Percentiles rank a stretch among this genome's conserved stretches.
Evolutionary conservation across 2,888 invertebrate species (phyloP).

Genomic region (Dilophus febrilis): DNA sequence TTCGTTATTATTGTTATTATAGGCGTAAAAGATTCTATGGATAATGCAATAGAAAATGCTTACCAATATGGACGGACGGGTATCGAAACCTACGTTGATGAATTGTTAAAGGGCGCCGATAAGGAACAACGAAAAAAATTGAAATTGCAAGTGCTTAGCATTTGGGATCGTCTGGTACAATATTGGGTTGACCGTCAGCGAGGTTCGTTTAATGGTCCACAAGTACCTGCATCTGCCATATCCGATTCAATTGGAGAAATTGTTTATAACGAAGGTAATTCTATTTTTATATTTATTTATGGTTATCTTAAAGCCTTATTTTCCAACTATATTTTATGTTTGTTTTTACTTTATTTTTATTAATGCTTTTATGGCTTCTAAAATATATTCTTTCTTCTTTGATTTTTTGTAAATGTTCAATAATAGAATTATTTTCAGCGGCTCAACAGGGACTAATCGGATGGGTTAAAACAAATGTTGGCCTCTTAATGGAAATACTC

Average conservation of each 20-base stretch:
- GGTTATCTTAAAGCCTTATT: not conserved
- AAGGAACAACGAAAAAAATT: slow-evolving; percentile 62
- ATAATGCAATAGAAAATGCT: slow-evolving; percentile 81
- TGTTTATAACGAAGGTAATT: slow-evolving; percentile 53
- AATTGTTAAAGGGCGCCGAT: slow-evolving; percentile 63
- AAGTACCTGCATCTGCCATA: slow-evolving; percentile 55
- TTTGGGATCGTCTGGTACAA: slow-evolving; percentile 89
- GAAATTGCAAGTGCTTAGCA: slow-evolving; percentile 74
- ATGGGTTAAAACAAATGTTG: slow-evolving; percentile 81
- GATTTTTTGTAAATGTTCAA: not conserved
- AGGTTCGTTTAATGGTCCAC: slow-evolving; percentile 44
- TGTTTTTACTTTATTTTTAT: not conserved
- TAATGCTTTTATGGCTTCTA: not conserved
- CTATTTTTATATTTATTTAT: not conserved
- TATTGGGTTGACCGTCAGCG: slow-evolving; percentile 67
- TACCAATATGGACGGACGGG: slow-evolving; percentile 85
- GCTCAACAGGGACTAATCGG: slow-evolving; percentile 45
- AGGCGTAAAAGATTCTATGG: slow-evolving; percentile 68
- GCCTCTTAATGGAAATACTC: slow-evolving; percentile 69
- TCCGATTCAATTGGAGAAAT: slow-evolving; percentile 53
- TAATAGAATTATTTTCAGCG: slow-evolving; percentile 28
- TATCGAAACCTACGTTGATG: slow-evolving; percentile 69
- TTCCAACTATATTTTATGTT: not conserved
- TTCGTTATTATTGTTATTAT: not conserved
- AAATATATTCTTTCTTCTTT: slow-evolving; percentile 3